Conservation (phyloP, 2,797 vertebrate species). For the Tragelaphus eurycerus region DNA sequence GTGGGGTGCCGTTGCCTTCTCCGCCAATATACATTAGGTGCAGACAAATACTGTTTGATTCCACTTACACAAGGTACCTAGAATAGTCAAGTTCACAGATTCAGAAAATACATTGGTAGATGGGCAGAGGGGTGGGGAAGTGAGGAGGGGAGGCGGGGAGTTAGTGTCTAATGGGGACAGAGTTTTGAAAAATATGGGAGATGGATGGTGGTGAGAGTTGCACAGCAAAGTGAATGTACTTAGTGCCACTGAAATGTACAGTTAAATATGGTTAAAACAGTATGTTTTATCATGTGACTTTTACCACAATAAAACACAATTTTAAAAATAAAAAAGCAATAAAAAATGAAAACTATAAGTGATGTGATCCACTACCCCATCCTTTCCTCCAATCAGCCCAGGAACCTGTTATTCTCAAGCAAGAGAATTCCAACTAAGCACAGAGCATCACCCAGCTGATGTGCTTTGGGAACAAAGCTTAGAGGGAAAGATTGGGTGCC, state of each 20-base stretch:
- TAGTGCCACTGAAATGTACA: not conserved
- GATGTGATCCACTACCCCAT: not conserved
- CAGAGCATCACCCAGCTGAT: slow-evolving; percentile 50
- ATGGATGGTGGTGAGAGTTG: not conserved
- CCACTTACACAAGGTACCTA: not conserved
- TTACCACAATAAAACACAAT: not conserved
- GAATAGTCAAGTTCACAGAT: not conserved
- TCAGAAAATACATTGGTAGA: not conserved
- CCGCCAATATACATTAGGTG: not conserved
- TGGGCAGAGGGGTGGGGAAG: not conserved
- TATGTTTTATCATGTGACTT: not conserved
- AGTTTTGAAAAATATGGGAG: not conserved
- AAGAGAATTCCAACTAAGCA: slow-evolving; percentile 53
- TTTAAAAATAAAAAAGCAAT: not conserved
- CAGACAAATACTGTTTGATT: not conserved
- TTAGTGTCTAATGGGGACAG: not conserved
- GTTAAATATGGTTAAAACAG: not conserved
- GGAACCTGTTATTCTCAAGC: slow-evolving; percentile 59
- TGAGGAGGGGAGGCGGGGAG: not conserved
- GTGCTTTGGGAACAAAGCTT: not conserved
- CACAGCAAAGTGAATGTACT: not conserved
- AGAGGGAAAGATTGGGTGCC: not conserved
- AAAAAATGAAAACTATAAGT: not conserved
- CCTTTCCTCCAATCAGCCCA: slow-evolving; percentile 57
- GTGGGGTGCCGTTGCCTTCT: too few relatives aligned